Conservation (phyloP, 2,797 vertebrate genomes). For the Spizella passerina region DNA sequence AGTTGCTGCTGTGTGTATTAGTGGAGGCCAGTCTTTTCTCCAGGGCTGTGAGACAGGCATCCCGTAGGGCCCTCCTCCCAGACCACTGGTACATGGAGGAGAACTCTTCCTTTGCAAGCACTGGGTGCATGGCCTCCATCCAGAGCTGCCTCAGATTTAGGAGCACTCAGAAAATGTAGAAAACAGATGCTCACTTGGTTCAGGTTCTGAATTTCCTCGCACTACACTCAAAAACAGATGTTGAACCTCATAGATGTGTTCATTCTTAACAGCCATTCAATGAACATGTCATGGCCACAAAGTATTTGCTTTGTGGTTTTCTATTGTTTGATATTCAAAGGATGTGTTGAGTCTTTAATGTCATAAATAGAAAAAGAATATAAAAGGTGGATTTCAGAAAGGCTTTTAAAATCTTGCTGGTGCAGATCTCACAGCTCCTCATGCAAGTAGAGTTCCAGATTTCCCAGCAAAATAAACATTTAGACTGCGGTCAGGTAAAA, state of each 20-base stretch:
- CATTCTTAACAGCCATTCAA: neutral
- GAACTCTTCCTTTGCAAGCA: neutral
- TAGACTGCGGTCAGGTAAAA: neutral
- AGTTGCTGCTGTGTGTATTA: neutral
- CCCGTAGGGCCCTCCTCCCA: neutral
- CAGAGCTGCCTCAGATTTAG: neutral
- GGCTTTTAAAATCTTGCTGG: neutral
- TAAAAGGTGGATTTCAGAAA: neutral
- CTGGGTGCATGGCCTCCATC: neutral
- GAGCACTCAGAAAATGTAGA: neutral
- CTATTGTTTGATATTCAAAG: neutral
- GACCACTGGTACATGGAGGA: neutral
- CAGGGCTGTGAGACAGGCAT: conserved; percentile 12
- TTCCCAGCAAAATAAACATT: neutral
- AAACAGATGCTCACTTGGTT: neutral
- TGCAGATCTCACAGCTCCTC: neutral
- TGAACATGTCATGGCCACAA: neutral
- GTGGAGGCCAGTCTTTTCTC: neutral
- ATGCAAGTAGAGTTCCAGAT: neutral
- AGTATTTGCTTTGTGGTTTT: neutral
- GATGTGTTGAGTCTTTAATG: neutral
- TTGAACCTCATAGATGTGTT: neutral
- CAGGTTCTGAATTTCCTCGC: neutral
- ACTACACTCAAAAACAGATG: neutral
- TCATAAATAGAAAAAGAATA: neutral